Base-by-base conservation (phyloP, 2,113 vertebrate genomes). In the Diglossa brunneiventris region DNA sequence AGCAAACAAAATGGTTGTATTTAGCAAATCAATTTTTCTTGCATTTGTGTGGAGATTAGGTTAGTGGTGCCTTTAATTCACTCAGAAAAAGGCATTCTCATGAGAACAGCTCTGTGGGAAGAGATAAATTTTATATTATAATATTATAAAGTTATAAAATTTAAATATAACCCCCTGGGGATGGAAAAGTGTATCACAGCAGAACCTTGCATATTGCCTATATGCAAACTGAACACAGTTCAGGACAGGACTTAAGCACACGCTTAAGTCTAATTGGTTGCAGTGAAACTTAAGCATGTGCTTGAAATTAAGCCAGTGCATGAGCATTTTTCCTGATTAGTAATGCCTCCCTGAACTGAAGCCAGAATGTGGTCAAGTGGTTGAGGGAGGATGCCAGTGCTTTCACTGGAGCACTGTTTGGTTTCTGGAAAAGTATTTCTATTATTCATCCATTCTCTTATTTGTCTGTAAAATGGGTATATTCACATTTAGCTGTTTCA, bases 11-110 rank as follows among this genome's bases (percentile, higher is more conserved):
- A 89, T 41, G 21, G 85, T 70, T 83, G 78, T 68, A 76, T 94
- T 96, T 95, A 96, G 77, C 89, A 95, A 97, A 95, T 96, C 92
- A 77, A 84, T 97, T 97, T 97, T 95, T 95, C 95, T 95, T 97
- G 26, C 77, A 50, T 93, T 68, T 89, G 83, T 77, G 87, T 75
- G 84, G 81, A 96, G 96, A 95, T 97, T 69, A 95, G 92, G 70
- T 90, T 92, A 70, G 37, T 47, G 55, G 46, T 95, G 86, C 87
- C 92, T 90, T 95, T 96, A 95, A 94, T 92, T 96, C 92, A 58
- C 72, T 92, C 92, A 64, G 91, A 97, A 95, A 93, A 96, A 89
- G 75, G 47, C 63, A 56, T 59, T 96, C 96, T 92, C 95, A 27
- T 20, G 94, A 94, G 95, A 75, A 85, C 50, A 81, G 66, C 87